These are phyloP conservation scores for Athrips mouffetella DNA, from an alignment of 2,888 invertebrate species.

Conservation along the genomic window DNA sequence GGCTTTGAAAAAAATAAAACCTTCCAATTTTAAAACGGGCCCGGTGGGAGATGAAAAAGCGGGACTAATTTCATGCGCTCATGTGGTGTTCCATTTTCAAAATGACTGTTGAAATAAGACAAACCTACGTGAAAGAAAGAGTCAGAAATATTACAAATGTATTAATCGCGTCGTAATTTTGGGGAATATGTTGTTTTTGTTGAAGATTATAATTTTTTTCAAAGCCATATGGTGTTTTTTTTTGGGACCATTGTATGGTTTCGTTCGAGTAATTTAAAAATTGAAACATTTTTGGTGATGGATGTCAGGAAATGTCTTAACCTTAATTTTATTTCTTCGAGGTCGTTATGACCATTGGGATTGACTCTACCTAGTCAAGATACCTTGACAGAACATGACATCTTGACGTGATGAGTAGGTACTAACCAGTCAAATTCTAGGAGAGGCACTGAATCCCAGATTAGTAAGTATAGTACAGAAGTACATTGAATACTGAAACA, in stretches of 20 bases:
- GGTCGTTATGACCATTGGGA: neutral
- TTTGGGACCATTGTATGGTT: neutral
- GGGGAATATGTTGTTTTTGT: conserved; percentile 63
- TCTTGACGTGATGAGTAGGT: too few relatives aligned
- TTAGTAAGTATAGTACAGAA: too few relatives aligned
- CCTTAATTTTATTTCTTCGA: neutral
- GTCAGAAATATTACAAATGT: conserved; percentile 60
- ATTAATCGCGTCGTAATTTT: conserved; percentile 72
- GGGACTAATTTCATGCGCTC: conserved; percentile 72
- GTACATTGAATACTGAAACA: too few relatives aligned
- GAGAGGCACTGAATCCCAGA: too few relatives aligned
- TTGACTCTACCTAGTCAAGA: too few relatives aligned
- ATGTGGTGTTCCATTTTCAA: conserved; percentile 66
- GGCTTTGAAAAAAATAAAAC: conserved; percentile 47
- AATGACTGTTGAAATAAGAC: conserved; percentile 46
- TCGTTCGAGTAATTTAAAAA: neutral
- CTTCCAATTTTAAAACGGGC: conserved; percentile 63
- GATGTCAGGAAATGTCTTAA: conserved; percentile 7
- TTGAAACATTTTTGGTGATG: neutral
- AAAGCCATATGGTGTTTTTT: neutral
- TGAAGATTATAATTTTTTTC: conserved; percentile 32
- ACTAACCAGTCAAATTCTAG: too few relatives aligned
- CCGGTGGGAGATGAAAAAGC: conserved; percentile 71
- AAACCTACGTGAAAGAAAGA: conserved; percentile 27
- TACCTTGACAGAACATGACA: too few relatives aligned